Percentiles rank a stretch among this genome's conserved stretches.
Conservation (phyloP, 1,140 invertebrate species). For the Hylaeus anthracinus region DNA sequence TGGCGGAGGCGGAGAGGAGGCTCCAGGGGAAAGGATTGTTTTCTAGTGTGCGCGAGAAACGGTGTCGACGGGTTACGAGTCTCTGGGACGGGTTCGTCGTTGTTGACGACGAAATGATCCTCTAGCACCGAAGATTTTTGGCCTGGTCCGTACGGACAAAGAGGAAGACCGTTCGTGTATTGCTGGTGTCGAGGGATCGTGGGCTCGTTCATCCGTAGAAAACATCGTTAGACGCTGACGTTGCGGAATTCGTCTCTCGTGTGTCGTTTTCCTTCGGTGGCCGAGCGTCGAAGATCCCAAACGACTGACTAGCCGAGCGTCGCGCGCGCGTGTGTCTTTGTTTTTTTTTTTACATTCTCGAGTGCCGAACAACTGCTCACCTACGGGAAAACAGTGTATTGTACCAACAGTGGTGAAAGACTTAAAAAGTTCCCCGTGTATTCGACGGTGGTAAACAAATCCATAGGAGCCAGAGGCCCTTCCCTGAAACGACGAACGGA, state of each 20-base stretch:
- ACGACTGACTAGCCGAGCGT: slow-evolving; percentile 37
- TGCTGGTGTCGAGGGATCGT: slow-evolving; percentile 32
- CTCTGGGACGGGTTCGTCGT: slow-evolving; percentile 45
- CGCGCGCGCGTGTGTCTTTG: slow-evolving; percentile 47
- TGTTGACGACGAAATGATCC: slow-evolving; percentile 59
- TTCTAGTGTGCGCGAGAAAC: slow-evolving; percentile 53
- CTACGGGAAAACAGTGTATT: slow-evolving; percentile 52
- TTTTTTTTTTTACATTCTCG: slow-evolving; percentile 34
- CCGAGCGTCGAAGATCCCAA: slow-evolving; percentile 14
- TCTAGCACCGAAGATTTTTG: slow-evolving; percentile 52
- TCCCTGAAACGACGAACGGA: slow-evolving; percentile 45
- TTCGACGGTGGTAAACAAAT: slow-evolving; percentile 28
- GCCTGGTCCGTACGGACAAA: slow-evolving; percentile 40
- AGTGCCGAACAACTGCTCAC: slow-evolving; percentile 52
- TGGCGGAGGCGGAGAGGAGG: slow-evolving; percentile 52
- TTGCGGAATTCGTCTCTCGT: slow-evolving; percentile 33
- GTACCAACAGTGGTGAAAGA: slow-evolving; percentile 45
- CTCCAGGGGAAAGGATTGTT: slow-evolving; percentile 55
- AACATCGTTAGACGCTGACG: slow-evolving; percentile 42
- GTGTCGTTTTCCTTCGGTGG: slow-evolving; percentile 39
- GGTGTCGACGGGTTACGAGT: slow-evolving; percentile 37
- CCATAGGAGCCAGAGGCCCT: slow-evolving; percentile 44
- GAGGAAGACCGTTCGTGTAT: slow-evolving; percentile 26
- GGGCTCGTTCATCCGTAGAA: slow-evolving; percentile 37
- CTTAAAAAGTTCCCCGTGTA: slow-evolving; percentile 1